phyloP scores from a whole-genome alignment of 2,888 invertebrate species.

The Biston stratarius region DNA sequence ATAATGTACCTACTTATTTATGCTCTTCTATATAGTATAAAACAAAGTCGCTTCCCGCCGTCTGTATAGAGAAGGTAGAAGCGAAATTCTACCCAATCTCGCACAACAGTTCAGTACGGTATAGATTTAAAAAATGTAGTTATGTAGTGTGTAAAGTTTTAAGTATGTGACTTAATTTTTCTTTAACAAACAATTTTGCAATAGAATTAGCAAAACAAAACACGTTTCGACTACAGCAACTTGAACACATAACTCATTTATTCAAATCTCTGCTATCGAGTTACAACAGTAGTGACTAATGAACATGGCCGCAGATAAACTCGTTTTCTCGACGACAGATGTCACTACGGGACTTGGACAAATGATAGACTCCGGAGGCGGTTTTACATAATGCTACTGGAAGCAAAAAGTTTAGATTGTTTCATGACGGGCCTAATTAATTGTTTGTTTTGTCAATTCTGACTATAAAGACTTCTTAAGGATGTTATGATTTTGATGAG shows the following conservation, averaged over 20 bases:
- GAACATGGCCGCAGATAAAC: constrained; percentile 70
- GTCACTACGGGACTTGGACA: constrained; percentile 70
- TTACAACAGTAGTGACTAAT: constrained; percentile 65
- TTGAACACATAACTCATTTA: constrained; percentile 30
- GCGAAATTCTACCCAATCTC: no score
- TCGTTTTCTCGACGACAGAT: constrained; percentile 72
- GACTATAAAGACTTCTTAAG: neutral
- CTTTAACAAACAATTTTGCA: no score
- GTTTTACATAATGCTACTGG: constrained; percentile 44
- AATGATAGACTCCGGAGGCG: constrained; percentile 61
- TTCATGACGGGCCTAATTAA: constrained; percentile 19
- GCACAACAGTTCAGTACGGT: no score
- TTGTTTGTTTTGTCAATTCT: constrained; percentile 7
- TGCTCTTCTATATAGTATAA: no score
- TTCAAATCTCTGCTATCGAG: constrained; percentile 53
- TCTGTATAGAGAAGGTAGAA: no score
- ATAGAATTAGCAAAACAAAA: constrained; percentile 17
- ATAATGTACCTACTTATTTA: no score
- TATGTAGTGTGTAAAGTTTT: neutral
- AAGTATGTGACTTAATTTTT: neutral
- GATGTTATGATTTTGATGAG: neutral
- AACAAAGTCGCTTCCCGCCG: no score
- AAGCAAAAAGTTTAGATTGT: constrained; percentile 22
- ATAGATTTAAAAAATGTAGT: no score
- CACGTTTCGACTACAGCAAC: constrained; percentile 7